Base-by-base conservation (phyloP, 2,888 invertebrate species). In the Ichneumon xanthorius region DNA sequence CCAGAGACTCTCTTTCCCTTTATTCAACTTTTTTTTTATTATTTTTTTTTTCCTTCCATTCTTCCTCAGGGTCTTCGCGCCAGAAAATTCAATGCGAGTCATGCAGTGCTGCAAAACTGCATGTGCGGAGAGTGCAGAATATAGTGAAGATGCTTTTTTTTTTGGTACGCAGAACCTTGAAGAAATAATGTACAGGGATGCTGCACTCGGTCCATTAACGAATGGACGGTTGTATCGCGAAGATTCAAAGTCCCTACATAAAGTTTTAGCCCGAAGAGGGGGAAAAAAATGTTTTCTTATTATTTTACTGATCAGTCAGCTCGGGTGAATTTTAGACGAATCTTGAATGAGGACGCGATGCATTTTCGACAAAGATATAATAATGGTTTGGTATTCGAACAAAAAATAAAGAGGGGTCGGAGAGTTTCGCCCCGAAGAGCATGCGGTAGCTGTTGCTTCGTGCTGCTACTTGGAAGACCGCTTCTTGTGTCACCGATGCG, bases 391-490 rank as follows among this genome's bases (percentile, higher is more conserved):
- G 33, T 33, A 37, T 33, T 37, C 19, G 40, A 65, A 19, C 37
- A 14, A 40, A 67, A 67, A 19, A 53, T 53, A 19, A 55, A 19
- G 19, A 22, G 30, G 6, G 11, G 40, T 40, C 72, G 37, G 53
- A n/a, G 58, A 58, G 55, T 72, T 16, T 37, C 40, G 19, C 68
- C 14, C 37, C 37, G 33, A 37, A 37, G 37, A 58, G 72, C 53
- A 19, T 40, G 50, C 40, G 37, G 72, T 58, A 72, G 58, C 72
- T 45, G 53, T 14, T 71, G 71, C 53, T 22, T 73, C 58, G 58
- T 72, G 40, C n/a, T 72, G 22, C 72, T 72, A 72, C 72, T 72
- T 72, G 58, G 71, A 72, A 72, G 72, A 71, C 71, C 30, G 58
- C 58, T 73, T 73, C 72, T 73, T 73, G 72, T 58, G 58, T 58